Evolutionary conservation across 2,113 vertebrate species (phyloP), one percentile per base, ranked within the genome.

Genomic region (Peromyscus californicus): DNA sequence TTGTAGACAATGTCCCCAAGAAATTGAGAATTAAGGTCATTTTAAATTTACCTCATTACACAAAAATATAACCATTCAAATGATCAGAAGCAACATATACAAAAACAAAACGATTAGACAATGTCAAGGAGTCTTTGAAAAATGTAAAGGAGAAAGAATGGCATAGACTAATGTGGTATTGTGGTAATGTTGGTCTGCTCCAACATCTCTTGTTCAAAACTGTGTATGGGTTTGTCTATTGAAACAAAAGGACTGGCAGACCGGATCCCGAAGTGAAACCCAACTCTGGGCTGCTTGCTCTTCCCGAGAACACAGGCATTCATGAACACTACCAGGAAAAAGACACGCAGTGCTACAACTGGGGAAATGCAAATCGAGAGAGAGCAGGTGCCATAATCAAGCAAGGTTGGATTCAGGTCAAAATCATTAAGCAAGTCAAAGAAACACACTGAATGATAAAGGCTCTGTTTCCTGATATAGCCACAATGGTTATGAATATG

Each of bases 351-450:
- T 21, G n/a, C 63, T 7, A 48, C n/a, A 75, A 80, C 61, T 33
- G 89, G 74, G 89, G 19, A 95, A 92, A 84, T 88, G 67, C 88
- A 95, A 87, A 96, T 78, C 24, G 42, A 90, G 93, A 89, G 95
- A 94, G 91, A 96, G 80, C 95, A 98, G 96, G 80, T 95, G 85
- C 92, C 96, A 79, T 22, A 78, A 84, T 67, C 91, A 94, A 48
- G 63, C 63, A 85, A 65, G 96, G 93, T 67, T 96, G 94, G 89
- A 83, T 94, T 57, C 61, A 3, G 96, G 94, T 90, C 97, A 97
- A 88, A 95, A 75, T 90, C 94, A 95, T 97, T 92, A 95, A 91
- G 90, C 94, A 90, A 72, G 89, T 90, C 91, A 92, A 90, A 97
- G 89, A 90, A 90, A 90, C 80, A 80, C 74, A 69, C 24, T 84